phyloP scores from a whole-genome alignment of 2,888 invertebrate genomes.

The Luperina nickerlii region DNA sequence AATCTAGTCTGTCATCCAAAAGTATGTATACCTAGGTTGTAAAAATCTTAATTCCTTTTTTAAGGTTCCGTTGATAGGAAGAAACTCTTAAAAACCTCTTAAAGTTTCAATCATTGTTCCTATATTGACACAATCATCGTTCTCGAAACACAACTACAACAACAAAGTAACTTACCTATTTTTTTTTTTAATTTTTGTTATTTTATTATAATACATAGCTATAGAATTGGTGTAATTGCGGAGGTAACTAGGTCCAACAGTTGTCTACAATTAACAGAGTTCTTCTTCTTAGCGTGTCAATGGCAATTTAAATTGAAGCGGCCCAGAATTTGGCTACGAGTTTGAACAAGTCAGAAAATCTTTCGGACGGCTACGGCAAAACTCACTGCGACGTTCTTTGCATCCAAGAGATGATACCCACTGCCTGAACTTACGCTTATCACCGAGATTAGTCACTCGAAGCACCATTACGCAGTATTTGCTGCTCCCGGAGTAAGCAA shows the following conservation, averaged over 20 bases:
- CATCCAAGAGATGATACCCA: neutral
- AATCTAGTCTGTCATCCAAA: constrained; percentile 39
- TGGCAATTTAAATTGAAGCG: neutral
- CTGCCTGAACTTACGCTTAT: neutral
- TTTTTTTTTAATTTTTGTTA: no score
- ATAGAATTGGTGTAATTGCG: neutral
- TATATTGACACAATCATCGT: neutral
- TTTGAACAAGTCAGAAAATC: neutral
- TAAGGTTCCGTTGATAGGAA: neutral
- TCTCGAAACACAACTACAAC: neutral
- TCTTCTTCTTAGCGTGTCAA: neutral
- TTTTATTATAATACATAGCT: no score
- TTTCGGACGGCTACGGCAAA: neutral
- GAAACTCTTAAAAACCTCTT: neutral
- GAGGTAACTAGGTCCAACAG: neutral
- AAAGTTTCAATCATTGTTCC: neutral
- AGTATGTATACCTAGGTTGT: constrained; percentile 26
- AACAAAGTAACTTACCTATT: fast-evolving
- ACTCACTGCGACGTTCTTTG: neutral
- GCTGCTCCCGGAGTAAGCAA: neutral
- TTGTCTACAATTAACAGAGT: neutral
- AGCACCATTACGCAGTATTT: neutral
- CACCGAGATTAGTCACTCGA: neutral
- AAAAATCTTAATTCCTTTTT: constrained; percentile 36
- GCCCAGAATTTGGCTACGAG: neutral